Percentiles rank a stretch among this genome's conserved stretches.
Conservation (phyloP, 2,113 vertebrate species). For the Desmodus rotundus region DNA sequence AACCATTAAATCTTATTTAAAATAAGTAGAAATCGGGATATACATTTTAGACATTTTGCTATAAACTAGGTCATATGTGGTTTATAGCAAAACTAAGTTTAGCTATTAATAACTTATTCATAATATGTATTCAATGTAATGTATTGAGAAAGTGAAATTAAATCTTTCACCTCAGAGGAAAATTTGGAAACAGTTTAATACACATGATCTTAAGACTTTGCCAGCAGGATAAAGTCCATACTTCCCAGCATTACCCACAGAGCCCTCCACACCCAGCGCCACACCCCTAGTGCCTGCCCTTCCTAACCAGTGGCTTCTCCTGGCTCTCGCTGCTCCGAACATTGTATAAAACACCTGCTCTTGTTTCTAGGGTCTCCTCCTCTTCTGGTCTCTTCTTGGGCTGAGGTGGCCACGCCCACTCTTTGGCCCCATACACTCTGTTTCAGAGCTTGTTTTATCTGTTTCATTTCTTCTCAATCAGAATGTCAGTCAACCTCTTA, state of each 20-base stretch:
- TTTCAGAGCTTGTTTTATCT: neutral
- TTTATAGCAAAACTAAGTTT: neutral
- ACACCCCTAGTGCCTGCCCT: neutral
- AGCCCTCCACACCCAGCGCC: neutral
- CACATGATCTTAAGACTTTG: neutral
- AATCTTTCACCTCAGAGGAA: neutral
- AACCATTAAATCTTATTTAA: neutral
- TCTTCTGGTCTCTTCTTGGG: neutral
- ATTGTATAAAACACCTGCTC: neutral
- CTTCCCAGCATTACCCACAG: neutral
- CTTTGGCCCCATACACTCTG: neutral
- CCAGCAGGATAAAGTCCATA: neutral
- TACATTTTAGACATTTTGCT: neutral
- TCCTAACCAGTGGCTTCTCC: neutral
- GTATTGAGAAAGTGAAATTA: neutral
- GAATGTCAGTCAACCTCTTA: neutral
- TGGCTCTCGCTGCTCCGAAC: neutral
- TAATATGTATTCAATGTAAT: neutral
- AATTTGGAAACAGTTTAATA: neutral
- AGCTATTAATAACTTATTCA: neutral
- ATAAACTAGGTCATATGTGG: neutral
- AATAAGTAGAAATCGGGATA: neutral
- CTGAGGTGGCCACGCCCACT: neutral
- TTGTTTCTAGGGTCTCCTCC: neutral
- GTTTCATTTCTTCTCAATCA: neutral